Evolutionary conservation across 2,888 invertebrate species (phyloP), one percentile per base, ranked within the genome.

Genomic region (Molanna angustata): DNA sequence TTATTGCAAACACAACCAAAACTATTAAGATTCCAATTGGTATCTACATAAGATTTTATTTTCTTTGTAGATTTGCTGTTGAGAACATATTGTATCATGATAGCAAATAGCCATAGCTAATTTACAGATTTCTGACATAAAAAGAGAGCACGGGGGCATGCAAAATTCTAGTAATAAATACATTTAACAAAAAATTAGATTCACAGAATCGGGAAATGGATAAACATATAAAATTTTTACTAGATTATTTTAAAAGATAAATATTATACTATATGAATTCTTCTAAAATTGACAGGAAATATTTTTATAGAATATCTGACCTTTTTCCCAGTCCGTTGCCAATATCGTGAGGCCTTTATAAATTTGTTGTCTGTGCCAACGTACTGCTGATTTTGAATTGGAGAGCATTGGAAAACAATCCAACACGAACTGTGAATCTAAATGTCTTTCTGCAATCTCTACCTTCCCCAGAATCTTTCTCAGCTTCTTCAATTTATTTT

Each of bases 311-410:
- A 19, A 17, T 31, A 44, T 19, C 21, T 16, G 45, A 54, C 54
- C 50, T 46, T 49, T 9, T n/a, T 54, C 35, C 48, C 49, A 57
- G 4, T 42, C 33, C 13, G 43, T 40, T 11, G 54, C 37, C 17
- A 55, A 48, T 31, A 58, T 33, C 14, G 48, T 56, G 7, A 58
- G 32, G 13, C 43, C 39, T 22, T 45, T 49, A 11, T 37, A 21
- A 2, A 52, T 17, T 16, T 58, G 49, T 19, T 31, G 21, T 3
- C 53, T 13, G 18, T 47, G 37, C 58, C 58, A 58, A 6, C 39
- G 27, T 13, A 45, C 42, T 3, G 37, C 19, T 1, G 46, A 14
- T 16, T 20, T 41, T 13, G 42, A 37, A 32, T 55, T 7, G 31
- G 32, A 7, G 6, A 37, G 17, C 21, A 42, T 6, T 18, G 50